Base-by-base conservation (phyloP, 2,113 vertebrate species). In the Lipophrys pholis region DNA sequence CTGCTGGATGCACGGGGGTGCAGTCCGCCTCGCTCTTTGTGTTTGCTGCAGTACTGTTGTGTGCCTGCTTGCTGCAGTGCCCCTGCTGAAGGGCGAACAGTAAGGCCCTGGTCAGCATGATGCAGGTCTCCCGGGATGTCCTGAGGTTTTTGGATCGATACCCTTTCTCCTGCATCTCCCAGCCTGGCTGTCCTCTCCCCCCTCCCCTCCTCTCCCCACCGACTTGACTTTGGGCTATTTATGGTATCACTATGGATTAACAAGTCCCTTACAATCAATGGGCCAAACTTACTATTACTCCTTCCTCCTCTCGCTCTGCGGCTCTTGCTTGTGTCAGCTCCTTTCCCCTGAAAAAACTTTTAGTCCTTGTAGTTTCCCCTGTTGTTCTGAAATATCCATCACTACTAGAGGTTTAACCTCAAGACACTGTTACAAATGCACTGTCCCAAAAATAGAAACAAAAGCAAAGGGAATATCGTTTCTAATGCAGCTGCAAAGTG, bases 201-300 rank as follows among this genome's bases (percentile, higher is more conserved):
- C 43, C 43, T 12, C 43, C 43, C 73, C 71, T 66, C 75, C 76
- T 66, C 76, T 61, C 74, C 58, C 70, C 42, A 39, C 53, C 53
- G 67, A 62, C 77, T 87, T 84, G 87, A 90, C 87, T 88, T 90
- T 90, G 87, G 59, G 81, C 88, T 91, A 91, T 92, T 91, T 87
- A 82, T 86, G 80, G 88, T n/a, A 69, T 86, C 84, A 70, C 64
- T 74, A 74, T 87, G 76, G 90, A 90, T 90, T 84, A 76, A 82
- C 71, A 70, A 54, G 81, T 87, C 75, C 77, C 74, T 52, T 21
- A 78, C 82, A 76, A 91, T 92, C 91, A 88, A 88, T 91, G 78
- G 73, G 53, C 82, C 71, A 48, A 80, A 80, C 78, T 81, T 82
- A 84, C 81, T 74, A 79, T 69, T 65, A 75, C 68, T 69, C 49